Evolutionary conservation across 2,888 invertebrate genomes (phyloP), one percentile per base, ranked within the genome.

Genomic region (Caenorhabditis sp.): DNA sequence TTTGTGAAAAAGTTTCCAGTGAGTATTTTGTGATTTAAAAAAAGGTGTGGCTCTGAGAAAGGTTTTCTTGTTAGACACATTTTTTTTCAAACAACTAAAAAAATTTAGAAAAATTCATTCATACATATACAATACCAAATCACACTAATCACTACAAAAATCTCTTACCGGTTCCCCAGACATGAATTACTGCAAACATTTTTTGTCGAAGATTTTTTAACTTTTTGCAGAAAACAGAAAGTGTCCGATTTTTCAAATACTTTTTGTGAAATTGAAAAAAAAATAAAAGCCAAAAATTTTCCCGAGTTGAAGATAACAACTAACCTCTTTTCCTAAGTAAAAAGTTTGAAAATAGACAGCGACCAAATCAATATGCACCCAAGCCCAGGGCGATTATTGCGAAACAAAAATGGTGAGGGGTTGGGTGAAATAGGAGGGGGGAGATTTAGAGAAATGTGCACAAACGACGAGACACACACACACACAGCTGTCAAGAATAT

Each of bases 161-260:
- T 6, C 5, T 27, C 65, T 55, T 57, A 70, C 69, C 58, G 61
- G 69, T 43, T 62, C 58, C 43, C 54, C 31, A 36, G 24, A 43
- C 43, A 43, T 43, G 43, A 43, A 43, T 43, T 43, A 31, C 17
- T 43, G 43, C 6, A 43, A 43, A 17, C 10, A 43, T 3, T 12
- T 43, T 43, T 43, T 6, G 10, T 31, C 10, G 10, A 31, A 10
- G 4, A 6, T 31, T 31, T 31, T 31, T 10, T 31, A 6, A 10
- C 4, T 31, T 31, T 31, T 31, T 31, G 31, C 4, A 31, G 31
- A 31, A 31, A 31, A 31, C 31, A 31, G 31, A 31, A 31, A 31
- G n/a, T n/a, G n/a, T n/a, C n/a, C n/a, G n/a, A n/a, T n/a, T n/a
- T n/a, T n/a, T n/a, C n/a, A n/a, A n/a, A n/a, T n/a, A n/a, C n/a